These are phyloP conservation scores for Malurus melanocephalus DNA, from an alignment of 2,113 vertebrate species.

Conservation along the genomic window DNA sequence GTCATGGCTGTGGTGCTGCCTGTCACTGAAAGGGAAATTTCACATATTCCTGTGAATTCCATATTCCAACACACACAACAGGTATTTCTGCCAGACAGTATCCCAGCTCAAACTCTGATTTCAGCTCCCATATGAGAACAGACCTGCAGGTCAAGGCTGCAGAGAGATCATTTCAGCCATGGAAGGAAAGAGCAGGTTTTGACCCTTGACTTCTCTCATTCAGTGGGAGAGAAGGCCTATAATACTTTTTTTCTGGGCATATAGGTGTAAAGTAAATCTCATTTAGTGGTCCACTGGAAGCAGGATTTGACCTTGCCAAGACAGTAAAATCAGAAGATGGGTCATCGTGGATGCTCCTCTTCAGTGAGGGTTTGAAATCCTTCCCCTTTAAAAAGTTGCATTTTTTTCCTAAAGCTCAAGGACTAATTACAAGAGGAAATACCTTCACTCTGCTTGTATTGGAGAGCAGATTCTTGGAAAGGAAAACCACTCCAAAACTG, in stretches of 20 bases:
- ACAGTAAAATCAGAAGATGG: background rate
- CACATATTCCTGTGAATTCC: background rate
- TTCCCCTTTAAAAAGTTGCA: background rate
- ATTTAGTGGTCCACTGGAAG: background rate
- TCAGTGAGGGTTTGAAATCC: background rate
- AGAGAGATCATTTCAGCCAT: background rate
- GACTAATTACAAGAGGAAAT: background rate
- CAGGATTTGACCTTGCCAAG: background rate
- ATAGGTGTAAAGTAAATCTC: background rate
- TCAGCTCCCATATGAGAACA: background rate
- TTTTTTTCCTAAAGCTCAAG: background rate
- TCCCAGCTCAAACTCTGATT: background rate
- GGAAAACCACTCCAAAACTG: background rate
- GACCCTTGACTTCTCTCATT: background rate
- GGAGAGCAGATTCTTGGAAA: constrained; percentile 2
- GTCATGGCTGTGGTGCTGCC: accelerated
- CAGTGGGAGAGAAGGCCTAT: background rate
- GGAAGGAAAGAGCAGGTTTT: background rate
- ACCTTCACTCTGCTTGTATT: background rate
- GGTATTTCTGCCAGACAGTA: background rate
- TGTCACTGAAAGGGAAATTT: background rate
- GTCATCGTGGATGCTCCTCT: background rate
- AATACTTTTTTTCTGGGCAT: background rate
- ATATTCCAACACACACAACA: too few species aligned
- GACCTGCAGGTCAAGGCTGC: background rate